Evolutionary conservation across 30 jellyfish, hydroid and myxozoan species (phyloP), one percentile per base, ranked within the genome.

Genomic region (Aurelia coerulea): DNA sequence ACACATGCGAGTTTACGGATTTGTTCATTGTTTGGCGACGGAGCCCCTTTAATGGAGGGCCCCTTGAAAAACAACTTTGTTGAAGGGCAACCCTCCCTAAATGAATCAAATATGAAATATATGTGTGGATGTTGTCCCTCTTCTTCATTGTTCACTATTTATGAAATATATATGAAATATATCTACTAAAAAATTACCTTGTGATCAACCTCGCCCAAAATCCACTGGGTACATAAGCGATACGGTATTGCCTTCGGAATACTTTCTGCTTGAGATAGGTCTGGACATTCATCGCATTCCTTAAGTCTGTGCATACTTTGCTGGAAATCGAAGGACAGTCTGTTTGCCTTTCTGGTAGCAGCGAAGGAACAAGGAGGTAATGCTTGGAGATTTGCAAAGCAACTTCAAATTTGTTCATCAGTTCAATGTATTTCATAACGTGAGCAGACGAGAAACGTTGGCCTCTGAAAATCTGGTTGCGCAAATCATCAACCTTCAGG

Each of bases 191-290:
- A 2, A 39, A 3, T 46, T 83, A 95, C 99, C 99, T 89, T 41
- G 97, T 95, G 51, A 95, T 73, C 35, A 95, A 81, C 5, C 99
- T 91, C 52, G 99, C 97, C 99, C 99, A 95, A 73, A 95, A 95
- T 32, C 99, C 99, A 89, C 99, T 89, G 52, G 99, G 99, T 11
- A 95, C 92, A 60, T 95, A 90, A 10, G 97, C 56, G 91, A 95
- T 79, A 12, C 90, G 90, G 60, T 95, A 95, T 74, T 89, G 97
- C 60, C 99, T 79, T 17, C 99, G 63, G 66, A 60, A 88, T 1
- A 89, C 97, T 14, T 60, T 65, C 13, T 76, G 85, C 7, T 89
- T 84, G 37, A 79, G 34, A 41, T 90, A 95, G n/a, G 99, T 80
- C 42, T 54, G 60, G 51, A 62, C 71, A 69, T 81, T 70, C 99